Base-by-base conservation (phyloP, 2,797 vertebrate species). In the Adrianichthys oophorus region DNA sequence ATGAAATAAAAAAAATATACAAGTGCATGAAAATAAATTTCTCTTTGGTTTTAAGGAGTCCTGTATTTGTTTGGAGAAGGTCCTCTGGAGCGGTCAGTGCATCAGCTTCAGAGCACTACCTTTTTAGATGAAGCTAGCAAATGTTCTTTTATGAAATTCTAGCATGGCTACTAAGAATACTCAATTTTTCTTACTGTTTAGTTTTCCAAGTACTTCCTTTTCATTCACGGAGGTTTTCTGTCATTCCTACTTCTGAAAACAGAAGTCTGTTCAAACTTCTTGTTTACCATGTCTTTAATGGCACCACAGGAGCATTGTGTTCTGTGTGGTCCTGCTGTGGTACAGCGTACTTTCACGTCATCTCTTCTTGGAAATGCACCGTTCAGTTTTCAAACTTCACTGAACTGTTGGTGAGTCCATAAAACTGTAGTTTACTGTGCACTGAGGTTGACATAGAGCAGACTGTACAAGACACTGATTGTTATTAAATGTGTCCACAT, bases 401-500 rank as follows among this genome's bases (percentile, higher is more conserved):
- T 15, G 41, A 15, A 41, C 15, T 4, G 23, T 40, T 10, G 37
- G 51, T 41, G 23, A 52, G 6, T 26, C 26, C 7, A 37, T 12
- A 37, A 12, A 37, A 37, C 10, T 12, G 32, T 32, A 32, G 29
- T 32, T 32, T 10, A 2, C 2, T 3, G 10, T 32, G 29, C 2
- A 12, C 29, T 7, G 29, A 7, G 24, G 5, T 26, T 1, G 26
- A 26, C 26, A 37, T 10, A 37, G 3, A 13, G 32, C 10, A 12
- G 32, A 37, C 29, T 26, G 26, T 26, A 6, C 26, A 7, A 26
- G 6, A 12, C 42, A 1, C n/a, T 43, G 0, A n/a, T n/a, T 41
- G 48, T 59, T 63, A 54, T 49, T 44, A 40, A 49, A 1, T 24
- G 44, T 24, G 26, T 50, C 15, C 21, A 14, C 58, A 57, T 41